These are phyloP conservation scores for Argopecten irradians DNA, from an alignment of 1,140 invertebrate species.

Conservation along the genomic window DNA sequence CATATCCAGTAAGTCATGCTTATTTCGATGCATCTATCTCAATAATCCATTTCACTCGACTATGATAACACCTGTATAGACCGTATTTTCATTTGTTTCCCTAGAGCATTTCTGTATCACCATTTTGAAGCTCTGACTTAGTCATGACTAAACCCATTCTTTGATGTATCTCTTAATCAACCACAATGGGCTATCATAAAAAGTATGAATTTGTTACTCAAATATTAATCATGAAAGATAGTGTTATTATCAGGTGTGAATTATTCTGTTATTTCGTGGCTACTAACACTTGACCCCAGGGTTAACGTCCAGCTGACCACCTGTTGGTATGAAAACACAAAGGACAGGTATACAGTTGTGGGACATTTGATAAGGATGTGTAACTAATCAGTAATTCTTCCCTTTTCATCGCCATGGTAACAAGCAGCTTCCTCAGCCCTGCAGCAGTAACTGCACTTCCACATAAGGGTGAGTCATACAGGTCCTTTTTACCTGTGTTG, in stretches of 20 bases:
- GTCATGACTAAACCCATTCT: not conserved
- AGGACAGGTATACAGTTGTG: not conserved
- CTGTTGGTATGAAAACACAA: not conserved
- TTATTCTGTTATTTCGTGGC: not conserved
- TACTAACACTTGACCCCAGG: not conserved
- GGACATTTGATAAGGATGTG: slow-evolving; percentile 4
- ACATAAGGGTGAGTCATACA: not conserved
- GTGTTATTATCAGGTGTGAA: not conserved
- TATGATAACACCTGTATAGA: not conserved
- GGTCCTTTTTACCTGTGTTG: slow-evolving; percentile 20
- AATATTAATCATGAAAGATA: not conserved
- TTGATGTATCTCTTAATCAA: not conserved
- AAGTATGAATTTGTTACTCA: not conserved
- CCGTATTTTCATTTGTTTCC: not conserved
- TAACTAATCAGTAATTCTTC: slow-evolving; percentile 2
- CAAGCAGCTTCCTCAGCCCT: not conserved
- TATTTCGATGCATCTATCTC: too few species aligned
- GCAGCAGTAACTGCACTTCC: not conserved
- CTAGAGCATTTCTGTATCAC: not conserved
- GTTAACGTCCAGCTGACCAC: not conserved
- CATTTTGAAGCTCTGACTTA: not conserved
- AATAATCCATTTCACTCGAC: too few species aligned
- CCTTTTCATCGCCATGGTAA: not conserved
- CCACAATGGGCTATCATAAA: not conserved
- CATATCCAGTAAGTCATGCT: too few species aligned